Percentiles rank a stretch among this genome's conserved stretches.
Evolutionary conservation across 2,113 vertebrate species (phyloP).

Genomic region (Nyctereutes procyonoides): DNA sequence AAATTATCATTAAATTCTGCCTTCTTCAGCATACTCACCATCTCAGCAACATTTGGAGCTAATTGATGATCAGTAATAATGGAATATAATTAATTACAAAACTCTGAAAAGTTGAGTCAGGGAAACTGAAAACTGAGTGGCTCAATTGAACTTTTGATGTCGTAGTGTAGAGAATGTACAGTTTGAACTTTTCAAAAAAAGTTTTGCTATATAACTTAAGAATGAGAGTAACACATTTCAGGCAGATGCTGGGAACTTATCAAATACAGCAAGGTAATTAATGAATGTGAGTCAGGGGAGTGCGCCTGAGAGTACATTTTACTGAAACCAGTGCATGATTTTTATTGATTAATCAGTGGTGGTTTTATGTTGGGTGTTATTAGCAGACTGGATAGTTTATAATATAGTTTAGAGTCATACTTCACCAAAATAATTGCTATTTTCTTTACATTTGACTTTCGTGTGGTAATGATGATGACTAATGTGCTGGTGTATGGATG

Average conservation of each 20-base stretch:
- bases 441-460: conserved; percentile 19
- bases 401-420: conserved; percentile 1
- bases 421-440: conserved; percentile 35
- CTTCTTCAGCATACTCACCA: conserved; percentile 73
- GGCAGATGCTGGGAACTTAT: background rate
- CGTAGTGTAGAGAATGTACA: background rate
- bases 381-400: conserved; percentile 54
- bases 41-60: conserved; percentile 74
- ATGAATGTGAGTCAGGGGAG: background rate
- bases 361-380: conserved; percentile 61
- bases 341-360: conserved; percentile 63
- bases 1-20: conserved; percentile 64
- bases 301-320: background rate
- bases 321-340: background rate
- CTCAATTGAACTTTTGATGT: conserved; percentile 50
- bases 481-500: background rate
- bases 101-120: conserved; percentile 54
- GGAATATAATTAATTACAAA: conserved; percentile 79
- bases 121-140: conserved; percentile 62
- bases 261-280: conserved; percentile 7
- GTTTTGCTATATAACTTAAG: background rate
- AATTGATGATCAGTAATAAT: conserved; percentile 77
- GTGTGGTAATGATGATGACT: background rate
- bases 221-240: background rate
- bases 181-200: background rate